phyloP scores from a whole-genome alignment of 2,797 vertebrate genomes.

The Syngnathus acus region DNA sequence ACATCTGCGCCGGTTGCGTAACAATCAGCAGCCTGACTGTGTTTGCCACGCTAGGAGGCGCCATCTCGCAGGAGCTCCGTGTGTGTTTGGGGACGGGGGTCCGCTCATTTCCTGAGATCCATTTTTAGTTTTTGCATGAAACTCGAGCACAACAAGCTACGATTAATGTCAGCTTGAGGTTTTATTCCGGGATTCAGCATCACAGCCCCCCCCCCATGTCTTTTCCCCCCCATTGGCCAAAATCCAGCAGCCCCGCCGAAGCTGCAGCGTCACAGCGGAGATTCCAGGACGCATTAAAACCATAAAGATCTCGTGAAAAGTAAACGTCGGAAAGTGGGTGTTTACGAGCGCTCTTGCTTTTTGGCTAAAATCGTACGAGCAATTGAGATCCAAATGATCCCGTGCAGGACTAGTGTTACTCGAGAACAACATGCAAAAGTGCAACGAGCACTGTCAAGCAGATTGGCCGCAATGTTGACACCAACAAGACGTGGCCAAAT shows the following conservation, averaged over 20 bases:
- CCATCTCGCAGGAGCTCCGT: neutral
- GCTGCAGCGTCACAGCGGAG: neutral
- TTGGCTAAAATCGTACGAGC: neutral
- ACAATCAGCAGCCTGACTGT: neutral
- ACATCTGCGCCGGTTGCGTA: neutral
- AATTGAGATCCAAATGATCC: neutral
- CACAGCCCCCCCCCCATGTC: neutral
- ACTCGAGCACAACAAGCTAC: neutral
- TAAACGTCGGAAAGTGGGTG: neutral
- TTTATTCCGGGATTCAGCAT: slow-evolving; percentile 3
- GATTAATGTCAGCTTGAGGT: neutral
- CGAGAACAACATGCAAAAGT: neutral
- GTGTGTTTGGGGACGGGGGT: neutral
- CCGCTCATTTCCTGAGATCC: neutral
- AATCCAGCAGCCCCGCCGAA: neutral
- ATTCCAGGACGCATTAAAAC: neutral
- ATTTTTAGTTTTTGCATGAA: neutral
- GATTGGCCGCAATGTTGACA: too few relatives aligned
- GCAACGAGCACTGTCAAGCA: too few relatives aligned
- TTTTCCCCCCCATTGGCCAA: neutral
- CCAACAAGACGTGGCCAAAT: neutral
- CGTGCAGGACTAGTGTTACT: neutral
- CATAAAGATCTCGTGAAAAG: neutral
- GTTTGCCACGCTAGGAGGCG: neutral
- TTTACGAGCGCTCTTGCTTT: neutral